Conservation (phyloP, 2,888 invertebrate genomes). For the Dicyrtoma fusca region DNA sequence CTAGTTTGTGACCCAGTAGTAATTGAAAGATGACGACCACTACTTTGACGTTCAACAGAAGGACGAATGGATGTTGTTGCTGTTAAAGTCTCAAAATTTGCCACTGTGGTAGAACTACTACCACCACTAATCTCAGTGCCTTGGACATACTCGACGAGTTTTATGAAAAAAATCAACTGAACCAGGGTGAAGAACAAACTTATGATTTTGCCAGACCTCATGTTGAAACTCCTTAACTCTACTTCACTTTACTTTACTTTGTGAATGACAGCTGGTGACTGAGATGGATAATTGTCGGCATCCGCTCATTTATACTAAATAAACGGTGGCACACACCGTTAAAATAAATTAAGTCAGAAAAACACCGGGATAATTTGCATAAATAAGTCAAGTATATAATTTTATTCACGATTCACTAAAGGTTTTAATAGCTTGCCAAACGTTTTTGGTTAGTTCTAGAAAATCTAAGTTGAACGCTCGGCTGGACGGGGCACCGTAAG, state of each 20-base stretch:
- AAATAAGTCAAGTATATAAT: constrained; percentile 14
- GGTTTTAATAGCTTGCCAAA: constrained; percentile 39
- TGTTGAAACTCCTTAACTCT: constrained; percentile 35
- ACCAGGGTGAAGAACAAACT: constrained; percentile 46
- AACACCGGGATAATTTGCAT: constrained; percentile 2
- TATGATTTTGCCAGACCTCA: constrained; percentile 49
- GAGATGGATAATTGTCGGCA: background rate
- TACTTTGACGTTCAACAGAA: background rate
- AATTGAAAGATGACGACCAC: background rate
- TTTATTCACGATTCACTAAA: constrained; percentile 33
- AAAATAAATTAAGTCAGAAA: constrained; percentile 22
- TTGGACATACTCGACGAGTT: constrained; percentile 51
- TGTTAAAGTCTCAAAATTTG: constrained; percentile 2
- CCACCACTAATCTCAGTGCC: constrained; percentile 25
- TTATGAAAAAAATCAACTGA: constrained; percentile 52
- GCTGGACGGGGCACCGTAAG: constrained; percentile 32
- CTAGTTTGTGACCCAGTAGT: background rate
- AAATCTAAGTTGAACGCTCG: constrained; percentile 23
- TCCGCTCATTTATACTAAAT: constrained; percentile 4
- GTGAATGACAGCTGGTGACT: background rate
- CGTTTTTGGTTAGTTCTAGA: constrained; percentile 35
- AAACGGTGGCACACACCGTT: constrained; percentile 4
- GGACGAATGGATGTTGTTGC: background rate
- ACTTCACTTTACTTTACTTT: no score
- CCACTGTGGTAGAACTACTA: background rate